A percentile compares a stretch with the other conserved stretches of the same genome.
These are phyloP conservation scores for Platycnemis pennipes DNA, from an alignment of 2,888 invertebrate genomes.

Conservation along the genomic window DNA sequence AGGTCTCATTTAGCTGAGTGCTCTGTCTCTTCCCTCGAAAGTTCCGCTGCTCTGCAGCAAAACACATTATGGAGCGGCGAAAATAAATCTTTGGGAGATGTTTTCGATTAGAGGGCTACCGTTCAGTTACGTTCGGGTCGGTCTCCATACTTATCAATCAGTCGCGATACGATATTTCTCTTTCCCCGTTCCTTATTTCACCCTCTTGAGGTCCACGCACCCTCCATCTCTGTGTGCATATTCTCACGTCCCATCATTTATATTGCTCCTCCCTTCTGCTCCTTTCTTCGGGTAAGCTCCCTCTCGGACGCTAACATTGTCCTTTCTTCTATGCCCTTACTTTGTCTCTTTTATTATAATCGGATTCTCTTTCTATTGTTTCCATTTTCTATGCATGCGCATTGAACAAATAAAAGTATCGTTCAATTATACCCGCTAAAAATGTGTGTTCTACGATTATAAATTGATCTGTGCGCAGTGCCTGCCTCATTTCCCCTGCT, in stretches of 20 bases:
- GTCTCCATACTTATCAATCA: slow-evolving; percentile 31
- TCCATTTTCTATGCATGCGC: too few relatives aligned
- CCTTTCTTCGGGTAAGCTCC: too few relatives aligned
- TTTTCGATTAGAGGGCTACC: slow-evolving; percentile 11
- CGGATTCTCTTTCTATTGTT: too few relatives aligned
- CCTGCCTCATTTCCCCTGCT: too few relatives aligned
- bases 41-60: background rate
- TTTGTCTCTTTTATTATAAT: too few relatives aligned
- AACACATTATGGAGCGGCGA: slow-evolving; percentile 8
- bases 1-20: background rate
- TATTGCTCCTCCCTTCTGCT: background rate
- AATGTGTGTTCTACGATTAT: too few relatives aligned
- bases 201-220: background rate
- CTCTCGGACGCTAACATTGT: too few relatives aligned
- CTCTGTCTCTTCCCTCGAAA: background rate
- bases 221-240: background rate
- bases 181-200: background rate
- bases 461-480: too few relatives aligned
- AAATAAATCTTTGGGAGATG: slow-evolving; percentile 2
- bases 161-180: background rate
- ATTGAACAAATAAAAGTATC: too few relatives aligned
- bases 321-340: too few relatives aligned
- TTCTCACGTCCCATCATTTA: background rate
- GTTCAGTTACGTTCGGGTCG: background rate
- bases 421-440: too few relatives aligned